These are phyloP conservation scores for Dromius quadrimaculatus DNA, from an alignment of 2,888 invertebrate genomes.

Conservation along the genomic window DNA sequence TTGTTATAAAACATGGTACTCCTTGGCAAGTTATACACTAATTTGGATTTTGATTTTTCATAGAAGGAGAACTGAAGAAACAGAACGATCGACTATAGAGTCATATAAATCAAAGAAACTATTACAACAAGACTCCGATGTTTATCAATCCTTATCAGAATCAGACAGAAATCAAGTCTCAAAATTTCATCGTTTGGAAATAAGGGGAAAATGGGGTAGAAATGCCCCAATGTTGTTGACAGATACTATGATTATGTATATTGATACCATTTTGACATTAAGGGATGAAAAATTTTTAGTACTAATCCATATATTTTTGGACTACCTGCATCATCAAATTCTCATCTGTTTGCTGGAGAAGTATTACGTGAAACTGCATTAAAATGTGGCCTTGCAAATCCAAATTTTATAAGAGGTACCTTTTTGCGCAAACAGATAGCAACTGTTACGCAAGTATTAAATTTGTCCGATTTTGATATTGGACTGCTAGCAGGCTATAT, in stretches of 20 bases:
- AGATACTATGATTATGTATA: not conserved
- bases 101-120: too few relatives aligned
- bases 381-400: too few relatives aligned
- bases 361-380: not conserved
- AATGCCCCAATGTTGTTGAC: not conserved
- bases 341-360: not conserved
- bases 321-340: not conserved
- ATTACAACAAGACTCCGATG: not conserved
- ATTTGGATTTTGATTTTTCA: not conserved
- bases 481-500: too few relatives aligned
- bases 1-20: not conserved
- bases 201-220: slow-evolving; percentile 3
- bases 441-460: too few relatives aligned
- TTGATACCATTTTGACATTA: not conserved
- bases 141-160: not conserved
- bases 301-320: not conserved
- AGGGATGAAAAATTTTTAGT: not conserved
- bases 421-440: too few relatives aligned
- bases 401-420: too few relatives aligned
- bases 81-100: not conserved
- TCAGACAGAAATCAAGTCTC: not conserved
- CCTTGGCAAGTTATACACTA: not conserved
- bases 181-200: not conserved
- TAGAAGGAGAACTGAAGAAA: not conserved
- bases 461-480: too few relatives aligned